Evolutionary conservation across 2,797 vertebrate species (phyloP).

Genomic region (Typhlichthys eigenmanni): DNA sequence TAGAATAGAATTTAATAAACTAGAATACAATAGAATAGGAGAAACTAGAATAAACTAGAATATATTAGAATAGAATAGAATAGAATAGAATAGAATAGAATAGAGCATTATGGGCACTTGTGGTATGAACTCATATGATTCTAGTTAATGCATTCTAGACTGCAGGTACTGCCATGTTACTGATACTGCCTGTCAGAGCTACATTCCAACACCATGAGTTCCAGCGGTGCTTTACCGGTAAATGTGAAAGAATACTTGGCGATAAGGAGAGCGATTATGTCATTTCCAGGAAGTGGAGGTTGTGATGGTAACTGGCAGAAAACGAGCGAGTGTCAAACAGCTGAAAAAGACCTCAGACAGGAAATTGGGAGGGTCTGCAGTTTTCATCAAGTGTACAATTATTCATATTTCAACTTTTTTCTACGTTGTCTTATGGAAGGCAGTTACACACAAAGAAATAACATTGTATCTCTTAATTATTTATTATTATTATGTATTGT

Average conservation of each 20-base stretch:
- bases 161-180: conserved; percentile 45
- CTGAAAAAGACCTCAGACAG: neutral
- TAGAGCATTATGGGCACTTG: neutral
- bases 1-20: neutral
- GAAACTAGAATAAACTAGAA: neutral
- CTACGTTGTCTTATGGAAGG: neutral
- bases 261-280: conserved; percentile 34
- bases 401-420: too few relatives aligned
- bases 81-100: conserved; percentile 1
- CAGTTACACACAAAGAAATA: neutral
- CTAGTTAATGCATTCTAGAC: conserved; percentile 30
- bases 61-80: conserved; percentile 2
- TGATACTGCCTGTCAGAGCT: conserved; percentile 76
- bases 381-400: neutral
- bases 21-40: conserved; percentile 6
- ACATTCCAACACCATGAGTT: conserved; percentile 71
- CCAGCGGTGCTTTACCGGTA: conserved; percentile 19
- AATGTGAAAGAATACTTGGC: conserved; percentile 49
- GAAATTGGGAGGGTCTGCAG: neutral
- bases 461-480: too few relatives aligned
- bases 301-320: conserved; percentile 32
- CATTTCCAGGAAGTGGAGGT: conserved; percentile 35
- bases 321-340: conserved; percentile 5
- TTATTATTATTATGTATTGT: too few relatives aligned
- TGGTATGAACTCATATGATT: conserved; percentile 1